These are phyloP conservation scores for Myrmophylax atrothorax DNA, from an alignment of 2,113 vertebrate genomes.

Conservation along the genomic window DNA sequence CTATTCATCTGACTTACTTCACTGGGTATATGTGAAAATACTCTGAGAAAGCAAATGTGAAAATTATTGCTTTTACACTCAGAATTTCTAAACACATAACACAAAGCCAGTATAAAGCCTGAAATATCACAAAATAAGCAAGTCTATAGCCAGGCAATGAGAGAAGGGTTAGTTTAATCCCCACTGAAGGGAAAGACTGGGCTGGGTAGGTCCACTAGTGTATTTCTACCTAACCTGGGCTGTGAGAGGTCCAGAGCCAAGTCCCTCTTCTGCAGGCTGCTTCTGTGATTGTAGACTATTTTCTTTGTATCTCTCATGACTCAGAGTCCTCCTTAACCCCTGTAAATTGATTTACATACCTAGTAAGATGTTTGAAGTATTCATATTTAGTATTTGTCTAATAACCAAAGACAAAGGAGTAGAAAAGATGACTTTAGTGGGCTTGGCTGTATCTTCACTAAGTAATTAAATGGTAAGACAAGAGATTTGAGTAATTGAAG, in stretches of 20 bases:
- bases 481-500: not conserved
- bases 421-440: not conserved
- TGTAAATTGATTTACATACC: not conserved
- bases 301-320: not conserved
- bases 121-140: not conserved
- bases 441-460: not conserved
- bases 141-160: not conserved
- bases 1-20: not conserved
- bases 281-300: not conserved
- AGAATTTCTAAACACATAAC: not conserved
- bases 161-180: not conserved
- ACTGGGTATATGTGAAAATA: not conserved
- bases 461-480: conserved; percentile 26
- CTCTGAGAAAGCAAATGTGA: not conserved
- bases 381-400: not conserved
- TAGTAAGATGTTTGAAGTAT: not conserved
- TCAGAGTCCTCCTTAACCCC: not conserved
- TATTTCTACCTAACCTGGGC: not conserved
- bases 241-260: not conserved
- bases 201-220: not conserved
- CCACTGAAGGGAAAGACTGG: not conserved
- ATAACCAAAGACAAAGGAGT: not conserved
- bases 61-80: not conserved
- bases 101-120: not conserved
- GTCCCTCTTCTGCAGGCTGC: not conserved